Evolutionary conservation across 2,797 vertebrate species (phyloP).

Genomic region (Micropoecilia bifurca): DNA sequence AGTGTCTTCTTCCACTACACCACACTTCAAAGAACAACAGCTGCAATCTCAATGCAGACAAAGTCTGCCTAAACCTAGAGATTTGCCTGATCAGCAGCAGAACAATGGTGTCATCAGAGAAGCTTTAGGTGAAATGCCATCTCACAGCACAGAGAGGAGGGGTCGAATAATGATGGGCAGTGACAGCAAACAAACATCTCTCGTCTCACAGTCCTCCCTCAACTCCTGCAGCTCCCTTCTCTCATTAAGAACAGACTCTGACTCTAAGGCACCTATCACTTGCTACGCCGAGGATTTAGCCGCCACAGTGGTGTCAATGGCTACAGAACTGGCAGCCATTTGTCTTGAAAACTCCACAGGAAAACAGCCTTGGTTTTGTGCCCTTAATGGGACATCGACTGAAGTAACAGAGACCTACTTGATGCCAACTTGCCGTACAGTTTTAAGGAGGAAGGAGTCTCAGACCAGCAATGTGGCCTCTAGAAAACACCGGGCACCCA

Average conservation of each 20-base stretch:
- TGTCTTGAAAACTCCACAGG: conserved; percentile 96
- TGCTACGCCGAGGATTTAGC: conserved; percentile 97
- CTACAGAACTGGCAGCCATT: conserved; percentile 97
- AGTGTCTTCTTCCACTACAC: conserved; percentile 19
- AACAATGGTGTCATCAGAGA: conserved; percentile 58
- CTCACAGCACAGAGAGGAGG: conserved; percentile 61
- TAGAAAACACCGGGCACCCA: conserved; percentile 93
- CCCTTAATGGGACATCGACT: conserved; percentile 85
- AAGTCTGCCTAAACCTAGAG: conserved; percentile 68
- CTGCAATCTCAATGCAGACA: conserved; percentile 55
- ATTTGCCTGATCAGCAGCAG: conserved; percentile 75
- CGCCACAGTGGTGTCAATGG: conserved; percentile 97
- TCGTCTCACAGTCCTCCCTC: conserved; percentile 78
- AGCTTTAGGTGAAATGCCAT: conserved; percentile 73
- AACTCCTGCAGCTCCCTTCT: conserved; percentile 74
- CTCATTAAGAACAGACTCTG: conserved; percentile 82
- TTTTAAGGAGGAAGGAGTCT: conserved; percentile 90
- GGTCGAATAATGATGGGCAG: conserved; percentile 56
- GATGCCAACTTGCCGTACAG: conserved; percentile 82
- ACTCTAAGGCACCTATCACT: conserved; percentile 84
- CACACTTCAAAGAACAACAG: conserved; percentile 69
- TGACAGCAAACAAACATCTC: conserved; percentile 78
- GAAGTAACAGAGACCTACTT: conserved; percentile 82
- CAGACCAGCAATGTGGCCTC: conserved; percentile 77
- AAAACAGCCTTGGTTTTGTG: conserved; percentile 98